phyloP scores from a whole-genome alignment of 2,113 vertebrate species.

The Probosciger aterrimus region DNA sequence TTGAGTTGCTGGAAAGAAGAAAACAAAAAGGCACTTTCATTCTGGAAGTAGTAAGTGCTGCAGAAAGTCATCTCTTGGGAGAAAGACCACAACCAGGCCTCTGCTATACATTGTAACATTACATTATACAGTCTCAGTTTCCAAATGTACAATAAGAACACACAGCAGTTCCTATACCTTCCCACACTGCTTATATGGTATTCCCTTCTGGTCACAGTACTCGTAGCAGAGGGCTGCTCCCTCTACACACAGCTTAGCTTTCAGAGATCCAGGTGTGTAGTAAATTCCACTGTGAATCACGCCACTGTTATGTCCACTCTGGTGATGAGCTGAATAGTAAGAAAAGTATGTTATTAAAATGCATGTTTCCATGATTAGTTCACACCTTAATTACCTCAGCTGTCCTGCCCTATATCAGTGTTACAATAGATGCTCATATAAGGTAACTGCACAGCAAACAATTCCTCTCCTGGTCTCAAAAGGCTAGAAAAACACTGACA shows the following conservation, averaged over 20 bases:
- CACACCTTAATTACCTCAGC: background rate
- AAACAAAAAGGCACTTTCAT: background rate
- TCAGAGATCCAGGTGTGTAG: slow-evolving; percentile 93
- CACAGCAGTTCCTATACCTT: slow-evolving; percentile 74
- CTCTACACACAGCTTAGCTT: slow-evolving; percentile 90
- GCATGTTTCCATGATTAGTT: background rate
- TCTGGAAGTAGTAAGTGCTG: background rate
- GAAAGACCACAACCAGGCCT: background rate
- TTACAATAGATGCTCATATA: background rate
- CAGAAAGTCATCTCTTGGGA: background rate
- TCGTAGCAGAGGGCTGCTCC: slow-evolving; percentile 87
- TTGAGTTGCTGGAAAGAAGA: background rate
- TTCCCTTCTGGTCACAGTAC: slow-evolving; percentile 88
- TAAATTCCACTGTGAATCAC: slow-evolving; percentile 99
- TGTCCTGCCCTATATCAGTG: background rate
- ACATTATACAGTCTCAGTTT: background rate
- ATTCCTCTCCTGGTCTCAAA: background rate
- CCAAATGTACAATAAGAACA: background rate
- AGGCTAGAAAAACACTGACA: background rate
- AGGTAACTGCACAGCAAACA: background rate
- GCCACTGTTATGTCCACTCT: slow-evolving; percentile 96
- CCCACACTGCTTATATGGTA: slow-evolving; percentile 90
- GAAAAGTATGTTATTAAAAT: background rate
- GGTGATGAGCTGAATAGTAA: slow-evolving; percentile 81
- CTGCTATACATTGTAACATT: accelerated